A percentile compares a stretch with the other conserved stretches of the same genome.
Conservation (phyloP, 2,113 vertebrate species). For the Ursus arctos region DNA sequence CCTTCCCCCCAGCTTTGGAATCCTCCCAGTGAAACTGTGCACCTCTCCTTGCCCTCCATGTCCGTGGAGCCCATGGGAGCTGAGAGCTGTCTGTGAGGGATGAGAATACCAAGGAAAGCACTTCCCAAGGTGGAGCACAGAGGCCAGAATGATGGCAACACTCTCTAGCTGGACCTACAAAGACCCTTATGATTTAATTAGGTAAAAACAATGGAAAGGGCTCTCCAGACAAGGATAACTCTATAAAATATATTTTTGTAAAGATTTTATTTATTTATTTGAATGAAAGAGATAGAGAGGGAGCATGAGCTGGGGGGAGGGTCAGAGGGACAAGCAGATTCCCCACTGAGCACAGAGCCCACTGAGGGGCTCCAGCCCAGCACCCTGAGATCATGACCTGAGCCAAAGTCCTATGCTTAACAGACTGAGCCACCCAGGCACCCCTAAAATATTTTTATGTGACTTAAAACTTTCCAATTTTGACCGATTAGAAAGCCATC, state of each 20-base stretch:
- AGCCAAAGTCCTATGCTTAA: neutral
- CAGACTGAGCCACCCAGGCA: neutral
- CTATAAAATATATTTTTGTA: neutral
- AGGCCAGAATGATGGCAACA: neutral
- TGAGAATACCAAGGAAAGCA: neutral
- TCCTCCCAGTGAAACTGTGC: neutral
- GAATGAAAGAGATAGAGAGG: too few species aligned
- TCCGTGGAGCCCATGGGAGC: neutral
- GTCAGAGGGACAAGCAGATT: neutral
- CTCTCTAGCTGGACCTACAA: neutral
- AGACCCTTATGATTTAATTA: neutral
- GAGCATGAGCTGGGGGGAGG: rapidly evolving
- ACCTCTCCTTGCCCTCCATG: neutral
- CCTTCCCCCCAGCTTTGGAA: too few species aligned
- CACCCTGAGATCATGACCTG: neutral
- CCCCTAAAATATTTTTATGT: neutral
- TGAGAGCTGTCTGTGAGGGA: too few species aligned
- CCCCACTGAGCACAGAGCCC: neutral
- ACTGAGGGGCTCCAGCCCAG: neutral
- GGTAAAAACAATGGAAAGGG: neutral
- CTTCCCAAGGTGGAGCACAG: neutral
- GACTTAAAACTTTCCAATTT: neutral
- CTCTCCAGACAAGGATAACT: neutral
- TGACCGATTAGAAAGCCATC: neutral
- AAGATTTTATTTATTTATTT: neutral